These are phyloP conservation scores for Drosophila siamana DNA, from an alignment of 2,888 invertebrate genomes.

Conservation along the genomic window DNA sequence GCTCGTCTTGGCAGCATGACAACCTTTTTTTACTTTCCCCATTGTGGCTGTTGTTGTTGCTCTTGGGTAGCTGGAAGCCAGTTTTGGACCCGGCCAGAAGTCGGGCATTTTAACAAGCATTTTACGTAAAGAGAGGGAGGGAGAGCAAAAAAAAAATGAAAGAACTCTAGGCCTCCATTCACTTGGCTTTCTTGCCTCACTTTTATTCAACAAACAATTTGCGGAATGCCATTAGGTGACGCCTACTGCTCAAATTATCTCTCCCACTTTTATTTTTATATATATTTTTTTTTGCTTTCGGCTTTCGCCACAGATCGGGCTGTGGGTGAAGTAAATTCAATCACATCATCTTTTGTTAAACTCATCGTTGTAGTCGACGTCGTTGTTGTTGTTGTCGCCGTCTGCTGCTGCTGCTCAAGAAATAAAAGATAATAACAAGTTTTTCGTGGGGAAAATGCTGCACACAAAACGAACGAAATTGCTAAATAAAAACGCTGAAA, in stretches of 20 bases:
- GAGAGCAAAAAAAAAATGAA: neutral
- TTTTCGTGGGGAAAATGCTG: conserved; percentile 7
- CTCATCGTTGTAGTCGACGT: conserved; percentile 10
- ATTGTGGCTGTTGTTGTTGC: neutral
- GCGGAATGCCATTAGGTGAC: conserved; percentile 81
- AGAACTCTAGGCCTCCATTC: conserved; percentile 32
- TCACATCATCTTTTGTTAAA: conserved; percentile 74
- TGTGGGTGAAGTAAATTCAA: conserved; percentile 63
- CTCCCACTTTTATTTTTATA: conserved; percentile 39
- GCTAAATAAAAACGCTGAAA: conserved; percentile 44
- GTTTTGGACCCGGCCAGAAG: conserved; percentile 31
- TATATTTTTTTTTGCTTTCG: conserved; percentile 18
- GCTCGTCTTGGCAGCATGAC: conserved; percentile 71
- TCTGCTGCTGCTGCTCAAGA: conserved; percentile 24
- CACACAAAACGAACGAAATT: conserved; percentile 31
- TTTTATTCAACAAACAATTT: conserved; percentile 74
- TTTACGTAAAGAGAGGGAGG: conserved; percentile 32
- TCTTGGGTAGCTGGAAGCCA: neutral
- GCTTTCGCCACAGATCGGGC: conserved; percentile 1
- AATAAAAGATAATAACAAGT: conserved; percentile 61
- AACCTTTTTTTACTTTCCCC: conserved; percentile 62
- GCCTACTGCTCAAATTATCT: conserved; percentile 76
- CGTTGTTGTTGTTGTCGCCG: neutral
- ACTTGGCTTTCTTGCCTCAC: conserved; percentile 44
- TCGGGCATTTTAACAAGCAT: conserved; percentile 68